Conservation (phyloP, 2,797 vertebrate genomes). For the Dendrocincla tyrannina region DNA sequence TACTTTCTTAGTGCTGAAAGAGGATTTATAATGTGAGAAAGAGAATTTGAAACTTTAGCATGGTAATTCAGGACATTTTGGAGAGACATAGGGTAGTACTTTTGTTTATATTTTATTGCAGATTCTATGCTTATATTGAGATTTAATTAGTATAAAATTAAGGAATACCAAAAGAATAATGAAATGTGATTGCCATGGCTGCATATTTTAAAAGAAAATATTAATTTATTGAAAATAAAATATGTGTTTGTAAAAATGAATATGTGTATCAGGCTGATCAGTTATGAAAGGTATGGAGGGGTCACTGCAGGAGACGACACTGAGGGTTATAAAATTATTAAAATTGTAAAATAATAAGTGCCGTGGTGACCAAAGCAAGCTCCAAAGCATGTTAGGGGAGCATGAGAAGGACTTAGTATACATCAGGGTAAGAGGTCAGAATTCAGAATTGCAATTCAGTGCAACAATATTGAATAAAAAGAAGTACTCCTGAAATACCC, state of each 20-base stretch:
- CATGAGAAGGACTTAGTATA: background rate
- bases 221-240: background rate
- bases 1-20: background rate
- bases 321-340: background rate
- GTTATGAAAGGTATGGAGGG: background rate
- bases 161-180: background rate
- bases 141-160: background rate
- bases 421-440: background rate
- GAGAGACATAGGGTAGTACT: background rate
- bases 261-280: background rate
- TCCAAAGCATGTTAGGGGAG: background rate
- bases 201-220: background rate
- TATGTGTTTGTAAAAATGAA: background rate
- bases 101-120: background rate
- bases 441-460: background rate
- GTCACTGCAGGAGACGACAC: background rate
- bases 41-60: background rate
- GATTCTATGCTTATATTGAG: background rate
- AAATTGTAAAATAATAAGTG: background rate
- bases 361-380: background rate
- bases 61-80: background rate
- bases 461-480: background rate
- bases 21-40: slow-evolving; percentile 20
- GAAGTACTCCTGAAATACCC: background rate
- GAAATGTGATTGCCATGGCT: background rate